Base-by-base conservation (phyloP, 1,140 invertebrate genomes). In the Lethocerus indicus region DNA sequence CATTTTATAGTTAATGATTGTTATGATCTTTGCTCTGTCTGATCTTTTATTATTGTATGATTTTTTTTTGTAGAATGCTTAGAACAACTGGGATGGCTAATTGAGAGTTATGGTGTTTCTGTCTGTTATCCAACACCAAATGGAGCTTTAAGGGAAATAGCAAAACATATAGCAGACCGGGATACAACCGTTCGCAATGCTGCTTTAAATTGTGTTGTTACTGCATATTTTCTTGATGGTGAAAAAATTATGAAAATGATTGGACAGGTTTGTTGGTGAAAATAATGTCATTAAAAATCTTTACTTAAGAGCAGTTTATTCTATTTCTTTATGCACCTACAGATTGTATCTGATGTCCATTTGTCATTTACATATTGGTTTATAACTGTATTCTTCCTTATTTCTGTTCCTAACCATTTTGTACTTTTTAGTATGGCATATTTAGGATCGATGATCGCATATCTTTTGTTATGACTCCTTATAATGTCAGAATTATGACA, bases 161-260 rank as follows among this genome's bases (percentile, higher is more conserved):
- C 91, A 1, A 81, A 83, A 40, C 91, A 95, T 61, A 95, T 98
- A 58, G 81, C 87, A 1, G 93, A 98, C 67, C 68, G 91, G 27
- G 94, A 98, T 66, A 96, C 91, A 67, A 79, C 81, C n/a, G 94
- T 98, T 36, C 72, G 94, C 46, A 95, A 87, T 65, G 91, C 91
- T 12, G 92, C 94, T 1, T 69, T 98, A 2, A 98, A 97, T 68
- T 88, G 87, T 57, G 78, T 95, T 39, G 86, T 95, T 14, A 78
- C 84, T 57, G 91, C 85, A 0, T 96, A 90, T 64, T 83, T 83
- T 62, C 71, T 91, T 21, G 81, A 91, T 53, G 92, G 91, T 0
- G 91, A 97, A 60, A 79, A 78, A 63, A 72, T 96, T 14, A 28
- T 36, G 27, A 45, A 93, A 67, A 76, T 87, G 60, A 80, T 96